Percentiles rank a stretch among this genome's conserved stretches.
Evolutionary conservation across 2,888 invertebrate species (phyloP).

Genomic region (Rhingia rostrata): DNA sequence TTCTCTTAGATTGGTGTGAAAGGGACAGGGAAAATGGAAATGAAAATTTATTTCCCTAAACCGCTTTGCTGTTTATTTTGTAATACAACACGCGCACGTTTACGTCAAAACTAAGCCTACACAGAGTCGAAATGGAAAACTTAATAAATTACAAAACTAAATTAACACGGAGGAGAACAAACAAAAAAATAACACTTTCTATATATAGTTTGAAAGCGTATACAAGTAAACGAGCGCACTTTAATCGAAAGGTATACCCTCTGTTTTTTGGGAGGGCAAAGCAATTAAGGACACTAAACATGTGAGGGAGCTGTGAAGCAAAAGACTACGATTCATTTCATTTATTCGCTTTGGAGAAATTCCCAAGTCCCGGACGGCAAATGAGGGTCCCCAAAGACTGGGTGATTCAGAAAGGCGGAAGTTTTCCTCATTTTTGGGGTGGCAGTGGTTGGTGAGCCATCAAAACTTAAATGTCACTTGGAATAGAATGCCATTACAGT

Average conservation of each 20-base stretch:
- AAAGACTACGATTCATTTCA: conserved; percentile 42
- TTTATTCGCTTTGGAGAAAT: conserved; percentile 36
- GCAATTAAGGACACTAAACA: conserved; percentile 47
- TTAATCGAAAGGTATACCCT: conserved; percentile 45
- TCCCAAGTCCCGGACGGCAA: conserved; percentile 8
- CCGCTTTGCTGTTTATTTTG: conserved; percentile 48
- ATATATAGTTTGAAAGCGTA: conserved; percentile 38
- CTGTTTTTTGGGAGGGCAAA: conserved; percentile 3
- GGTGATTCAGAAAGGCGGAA: conserved; percentile 26
- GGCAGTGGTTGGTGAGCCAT: conserved; percentile 36
- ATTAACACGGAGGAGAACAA: conserved; percentile 19
- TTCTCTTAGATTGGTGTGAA: not conserved
- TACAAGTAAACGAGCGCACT: conserved; percentile 11
- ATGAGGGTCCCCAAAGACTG: conserved; percentile 42
- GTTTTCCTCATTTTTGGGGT: conserved; percentile 28
- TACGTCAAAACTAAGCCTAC: not conserved
- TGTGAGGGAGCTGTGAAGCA: conserved; percentile 25
- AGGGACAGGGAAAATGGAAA: conserved; percentile 13
- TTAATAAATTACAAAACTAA: conserved; percentile 64
- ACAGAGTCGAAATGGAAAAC: conserved; percentile 28
- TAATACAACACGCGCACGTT: conserved; percentile 44
- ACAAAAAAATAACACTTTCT: conserved; percentile 20
- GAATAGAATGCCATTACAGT: conserved; percentile 61
- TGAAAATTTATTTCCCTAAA: conserved; percentile 40
- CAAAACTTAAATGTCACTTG: conserved; percentile 68